These are phyloP conservation scores for Poeciliopsis occidentalis DNA, from an alignment of 2,113 vertebrate genomes.

Conservation along the genomic window DNA sequence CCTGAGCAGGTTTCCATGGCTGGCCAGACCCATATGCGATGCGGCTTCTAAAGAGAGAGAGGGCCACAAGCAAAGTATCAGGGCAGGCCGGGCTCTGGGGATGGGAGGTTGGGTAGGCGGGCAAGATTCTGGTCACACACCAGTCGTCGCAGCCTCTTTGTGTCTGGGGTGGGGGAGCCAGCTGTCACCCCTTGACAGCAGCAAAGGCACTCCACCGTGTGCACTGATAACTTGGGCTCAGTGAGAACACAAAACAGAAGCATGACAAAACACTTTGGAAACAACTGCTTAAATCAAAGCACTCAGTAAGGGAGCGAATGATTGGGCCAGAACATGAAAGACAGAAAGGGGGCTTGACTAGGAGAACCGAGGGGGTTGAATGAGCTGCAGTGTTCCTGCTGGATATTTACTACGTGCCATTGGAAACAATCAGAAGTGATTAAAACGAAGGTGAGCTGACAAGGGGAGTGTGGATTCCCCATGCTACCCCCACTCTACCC, in stretches of 20 bases:
- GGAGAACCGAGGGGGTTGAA: slow-evolving; percentile 35
- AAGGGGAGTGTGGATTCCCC: slow-evolving; percentile 48
- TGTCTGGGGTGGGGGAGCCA: slow-evolving; percentile 66
- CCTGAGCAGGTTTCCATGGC: slow-evolving; percentile 75
- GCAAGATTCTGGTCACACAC: slow-evolving; percentile 73
- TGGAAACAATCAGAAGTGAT: slow-evolving; percentile 77
- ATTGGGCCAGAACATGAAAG: slow-evolving; percentile 16
- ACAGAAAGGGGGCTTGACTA: slow-evolving; percentile 55
- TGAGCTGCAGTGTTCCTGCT: slow-evolving; percentile 23
- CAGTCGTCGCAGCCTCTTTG: slow-evolving; percentile 70
- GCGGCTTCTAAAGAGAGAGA: slow-evolving; percentile 53
- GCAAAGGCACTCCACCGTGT: slow-evolving; percentile 46
- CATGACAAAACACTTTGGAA: slow-evolving; percentile 43
- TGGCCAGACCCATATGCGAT: slow-evolving; percentile 77
- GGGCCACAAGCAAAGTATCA: slow-evolving; percentile 50
- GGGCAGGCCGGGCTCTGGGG: slow-evolving; percentile 45
- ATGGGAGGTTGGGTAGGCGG: slow-evolving; percentile 28
- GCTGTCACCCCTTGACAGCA: slow-evolving; percentile 76
- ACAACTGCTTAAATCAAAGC: slow-evolving; percentile 60
- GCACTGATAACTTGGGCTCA: slow-evolving; percentile 40
- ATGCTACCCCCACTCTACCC: neutral
- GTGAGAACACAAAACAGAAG: slow-evolving; percentile 47
- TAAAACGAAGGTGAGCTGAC: slow-evolving; percentile 74
- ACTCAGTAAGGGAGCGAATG: slow-evolving; percentile 14
- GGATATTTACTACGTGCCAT: slow-evolving; percentile 60